Percentiles rank a stretch among this genome's conserved stretches.
Conservation (phyloP, 2,888 invertebrate genomes). For the Agrilus mali region DNA sequence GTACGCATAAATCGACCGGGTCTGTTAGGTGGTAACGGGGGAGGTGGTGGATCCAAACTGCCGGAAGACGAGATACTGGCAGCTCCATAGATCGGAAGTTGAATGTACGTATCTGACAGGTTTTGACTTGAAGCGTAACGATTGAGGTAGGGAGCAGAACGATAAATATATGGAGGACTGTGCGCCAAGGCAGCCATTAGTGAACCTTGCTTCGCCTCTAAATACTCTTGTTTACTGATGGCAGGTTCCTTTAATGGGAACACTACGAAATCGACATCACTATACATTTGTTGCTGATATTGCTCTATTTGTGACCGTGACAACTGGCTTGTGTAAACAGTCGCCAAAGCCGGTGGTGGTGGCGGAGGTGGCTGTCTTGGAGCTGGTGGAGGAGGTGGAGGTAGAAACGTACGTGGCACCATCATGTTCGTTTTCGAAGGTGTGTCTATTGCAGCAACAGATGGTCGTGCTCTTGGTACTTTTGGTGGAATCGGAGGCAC, state of each 20-base stretch:
- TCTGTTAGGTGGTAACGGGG: slow-evolving; percentile 49
- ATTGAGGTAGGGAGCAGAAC: slow-evolving; percentile 71
- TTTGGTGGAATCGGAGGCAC: slow-evolving; percentile 33
- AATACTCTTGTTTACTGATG: slow-evolving; percentile 80
- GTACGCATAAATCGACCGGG: slow-evolving; percentile 52
- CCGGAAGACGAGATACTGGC: slow-evolving; percentile 53
- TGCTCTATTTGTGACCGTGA: slow-evolving; percentile 70
- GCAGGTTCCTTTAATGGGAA: slow-evolving; percentile 83
- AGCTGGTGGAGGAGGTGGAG: slow-evolving; percentile 54
- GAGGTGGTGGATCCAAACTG: slow-evolving; percentile 47
- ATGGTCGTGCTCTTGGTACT: slow-evolving; percentile 34
- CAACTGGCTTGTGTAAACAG: slow-evolving; percentile 56
- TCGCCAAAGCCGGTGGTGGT: slow-evolving; percentile 54
- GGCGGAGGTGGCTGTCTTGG: slow-evolving; percentile 49
- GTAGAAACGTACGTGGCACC: slow-evolving; percentile 35
- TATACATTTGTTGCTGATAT: slow-evolving; percentile 80
- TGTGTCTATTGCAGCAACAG: slow-evolving; percentile 37
- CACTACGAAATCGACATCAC: slow-evolving; percentile 85
- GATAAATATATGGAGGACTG: slow-evolving; percentile 63
- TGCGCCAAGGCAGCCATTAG: slow-evolving; percentile 49
- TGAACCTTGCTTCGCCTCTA: slow-evolving; percentile 76
- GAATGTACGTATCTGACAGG: slow-evolving; percentile 61
- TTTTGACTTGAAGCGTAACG: slow-evolving; percentile 73
- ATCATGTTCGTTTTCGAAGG: slow-evolving; percentile 39
- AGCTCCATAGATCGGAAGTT: slow-evolving; percentile 57